Percentiles rank a stretch among this genome's conserved stretches.
These are phyloP conservation scores for Drosophila paracracens DNA, from an alignment of 2,888 invertebrate genomes.

Conservation along the genomic window DNA sequence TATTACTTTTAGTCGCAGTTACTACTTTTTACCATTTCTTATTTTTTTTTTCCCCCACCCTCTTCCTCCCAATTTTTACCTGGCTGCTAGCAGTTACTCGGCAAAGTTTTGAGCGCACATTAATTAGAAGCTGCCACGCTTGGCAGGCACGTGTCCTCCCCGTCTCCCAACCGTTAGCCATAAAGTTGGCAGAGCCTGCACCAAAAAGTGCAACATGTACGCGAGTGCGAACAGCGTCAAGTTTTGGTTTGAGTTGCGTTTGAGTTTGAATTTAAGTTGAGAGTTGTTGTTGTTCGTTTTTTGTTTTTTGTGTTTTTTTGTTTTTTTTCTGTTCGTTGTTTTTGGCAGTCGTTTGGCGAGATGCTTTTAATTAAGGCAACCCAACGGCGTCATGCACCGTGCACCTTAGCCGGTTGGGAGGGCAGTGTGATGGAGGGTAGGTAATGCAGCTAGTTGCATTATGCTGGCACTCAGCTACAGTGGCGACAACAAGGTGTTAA, in stretches of 20 bases:
- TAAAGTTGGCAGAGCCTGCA: constrained; percentile 47
- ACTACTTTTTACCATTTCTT: neutral
- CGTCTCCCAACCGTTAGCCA: constrained; percentile 13
- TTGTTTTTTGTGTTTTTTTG: constrained; percentile 2
- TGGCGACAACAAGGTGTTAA: constrained; percentile 69
- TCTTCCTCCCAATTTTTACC: neutral
- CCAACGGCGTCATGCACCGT: constrained; percentile 63
- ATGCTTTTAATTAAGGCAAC: constrained; percentile 73
- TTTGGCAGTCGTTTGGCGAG: constrained; percentile 39
- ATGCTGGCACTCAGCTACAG: constrained; percentile 41
- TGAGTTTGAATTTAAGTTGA: constrained; percentile 65
- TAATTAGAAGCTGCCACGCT: constrained; percentile 80
- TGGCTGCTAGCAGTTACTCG: constrained; percentile 20
- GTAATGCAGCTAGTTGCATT: constrained; percentile 30
- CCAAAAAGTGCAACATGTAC: constrained; percentile 69
- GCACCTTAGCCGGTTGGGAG: constrained; percentile 29
- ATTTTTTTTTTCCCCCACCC: neutral
- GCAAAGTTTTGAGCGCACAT: constrained; percentile 72
- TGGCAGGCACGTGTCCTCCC: constrained; percentile 55
- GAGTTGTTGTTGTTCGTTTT: constrained; percentile 32
- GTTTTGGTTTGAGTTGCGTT: constrained; percentile 63
- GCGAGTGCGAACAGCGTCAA: constrained; percentile 21
- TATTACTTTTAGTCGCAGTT: constrained; percentile 47
- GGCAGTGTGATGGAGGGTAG: neutral
- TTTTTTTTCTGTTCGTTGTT: constrained; percentile 21